Percentiles rank a stretch among this genome's conserved stretches.
Evolutionary conservation across 2,888 invertebrate species (phyloP).

Genomic region (Phyllotreta cruciferae): DNA sequence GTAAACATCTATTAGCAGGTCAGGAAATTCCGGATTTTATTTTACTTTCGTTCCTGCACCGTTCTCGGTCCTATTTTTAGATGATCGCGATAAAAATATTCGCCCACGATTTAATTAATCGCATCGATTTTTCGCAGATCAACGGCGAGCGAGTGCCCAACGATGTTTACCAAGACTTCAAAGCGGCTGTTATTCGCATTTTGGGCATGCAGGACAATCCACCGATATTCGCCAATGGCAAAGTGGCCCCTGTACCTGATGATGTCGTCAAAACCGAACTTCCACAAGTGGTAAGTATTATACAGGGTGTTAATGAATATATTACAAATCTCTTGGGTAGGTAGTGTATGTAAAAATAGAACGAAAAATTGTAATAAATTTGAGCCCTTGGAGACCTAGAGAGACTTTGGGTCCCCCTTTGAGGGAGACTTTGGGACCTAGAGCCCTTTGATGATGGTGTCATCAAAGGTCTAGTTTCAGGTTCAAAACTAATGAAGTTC

Average conservation of each 20-base stretch:
- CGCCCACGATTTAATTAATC: neutral
- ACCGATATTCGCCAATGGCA: constrained; percentile 67
- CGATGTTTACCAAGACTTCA: constrained; percentile 87
- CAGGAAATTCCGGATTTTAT: constrained; percentile 16
- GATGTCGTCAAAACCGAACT: constrained; percentile 56
- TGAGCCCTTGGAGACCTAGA: too few species aligned
- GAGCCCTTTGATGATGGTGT: too few species aligned
- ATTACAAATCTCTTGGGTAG: too few species aligned
- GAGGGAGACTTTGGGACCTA: too few species aligned
- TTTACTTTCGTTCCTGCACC: neutral
- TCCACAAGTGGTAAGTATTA: constrained; percentile 55
- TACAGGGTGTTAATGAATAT: too few species aligned
- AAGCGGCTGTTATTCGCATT: constrained; percentile 78
- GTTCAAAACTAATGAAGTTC: too few species aligned
- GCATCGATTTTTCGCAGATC: constrained; percentile 64
- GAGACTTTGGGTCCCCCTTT: too few species aligned
- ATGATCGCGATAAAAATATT: neutral
- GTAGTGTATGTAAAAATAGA: too few species aligned
- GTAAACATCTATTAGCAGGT: constrained; percentile 13
- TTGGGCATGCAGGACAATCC: constrained; percentile 74
- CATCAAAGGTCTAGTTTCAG: too few species aligned
- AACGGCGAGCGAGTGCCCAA: constrained; percentile 87
- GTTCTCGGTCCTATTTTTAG: constrained; percentile 9
- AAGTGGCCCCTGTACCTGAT: constrained; percentile 66
- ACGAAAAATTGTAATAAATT: too few species aligned